Percentiles rank a stretch among this genome's conserved stretches.
phyloP scores from a whole-genome alignment of 23 tunicate genomes.

The Corella eumyota region DNA sequence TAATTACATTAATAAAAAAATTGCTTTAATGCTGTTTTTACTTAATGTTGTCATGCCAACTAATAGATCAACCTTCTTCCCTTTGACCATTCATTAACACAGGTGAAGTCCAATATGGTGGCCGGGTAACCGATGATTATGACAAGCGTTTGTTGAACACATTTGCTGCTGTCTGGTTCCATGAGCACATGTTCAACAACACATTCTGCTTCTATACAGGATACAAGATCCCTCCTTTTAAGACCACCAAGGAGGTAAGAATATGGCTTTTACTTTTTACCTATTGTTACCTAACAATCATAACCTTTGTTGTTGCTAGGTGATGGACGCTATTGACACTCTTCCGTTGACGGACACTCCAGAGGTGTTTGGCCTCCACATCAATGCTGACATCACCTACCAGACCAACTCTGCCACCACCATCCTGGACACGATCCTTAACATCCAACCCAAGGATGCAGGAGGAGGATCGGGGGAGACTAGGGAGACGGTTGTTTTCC shows the following conservation, averaged over 20 bases:
- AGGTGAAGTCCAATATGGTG: constrained; percentile 98
- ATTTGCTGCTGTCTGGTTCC: constrained; percentile 87
- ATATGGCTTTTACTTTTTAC: not conserved
- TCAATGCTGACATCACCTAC: constrained; percentile 92
- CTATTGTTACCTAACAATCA: not conserved
- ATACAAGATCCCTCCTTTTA: constrained; percentile 73
- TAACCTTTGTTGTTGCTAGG: no score
- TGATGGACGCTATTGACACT: constrained; percentile 89
- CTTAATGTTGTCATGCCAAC: no score
- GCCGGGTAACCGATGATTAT: constrained; percentile 92
- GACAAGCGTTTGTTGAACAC: constrained; percentile 87
- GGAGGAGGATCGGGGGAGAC: constrained; percentile 97
- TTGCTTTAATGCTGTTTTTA: no score
- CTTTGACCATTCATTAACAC: no score
- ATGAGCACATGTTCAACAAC: constrained; percentile 79
- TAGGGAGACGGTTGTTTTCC: constrained; percentile 86
- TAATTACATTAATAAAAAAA: no score
- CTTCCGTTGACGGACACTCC: constrained; percentile 84
- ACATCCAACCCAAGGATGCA: constrained; percentile 91
- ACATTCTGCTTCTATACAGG: constrained; percentile 73
- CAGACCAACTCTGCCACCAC: constrained; percentile 94
- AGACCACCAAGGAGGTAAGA: constrained; percentile 68
- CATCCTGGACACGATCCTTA: constrained; percentile 88
- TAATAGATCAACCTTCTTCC: no score
- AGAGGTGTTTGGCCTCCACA: constrained; percentile 89